A percentile compares a stretch with the other conserved stretches of the same genome.
Conservation (phyloP, 2,888 invertebrate genomes). For the Tenthredo scrophulariae region DNA sequence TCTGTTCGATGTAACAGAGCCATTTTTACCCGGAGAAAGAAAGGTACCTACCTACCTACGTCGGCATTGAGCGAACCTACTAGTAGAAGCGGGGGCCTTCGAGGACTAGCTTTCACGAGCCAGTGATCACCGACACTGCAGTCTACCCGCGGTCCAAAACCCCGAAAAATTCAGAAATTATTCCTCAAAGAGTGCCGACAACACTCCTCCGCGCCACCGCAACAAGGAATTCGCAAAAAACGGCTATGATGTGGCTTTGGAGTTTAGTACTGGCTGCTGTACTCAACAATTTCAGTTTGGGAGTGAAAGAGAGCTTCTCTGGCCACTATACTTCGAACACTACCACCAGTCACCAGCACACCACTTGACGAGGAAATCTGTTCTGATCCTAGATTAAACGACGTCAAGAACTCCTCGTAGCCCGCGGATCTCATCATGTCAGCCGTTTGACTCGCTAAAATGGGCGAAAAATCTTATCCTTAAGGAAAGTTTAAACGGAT, state of each 20-base stretch:
- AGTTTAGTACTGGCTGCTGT: constrained; percentile 4
- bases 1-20: constrained; percentile 53
- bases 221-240: constrained; percentile 69
- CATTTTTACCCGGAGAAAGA: constrained; percentile 47
- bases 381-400: constrained; percentile 50
- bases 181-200: constrained; percentile 48
- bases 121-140: constrained; percentile 66
- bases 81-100: constrained; percentile 62
- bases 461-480: neutral
- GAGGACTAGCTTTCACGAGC: constrained; percentile 78
- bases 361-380: constrained; percentile 47
- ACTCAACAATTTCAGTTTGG: constrained; percentile 9
- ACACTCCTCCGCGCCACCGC: constrained; percentile 58
- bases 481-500: neutral
- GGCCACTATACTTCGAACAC: neutral
- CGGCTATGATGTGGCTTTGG: neutral
- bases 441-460: constrained; percentile 23
- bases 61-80: constrained; percentile 1
- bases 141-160: neutral
- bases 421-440: constrained; percentile 6
- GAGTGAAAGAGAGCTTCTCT: constrained; percentile 34
- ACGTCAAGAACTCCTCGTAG: constrained; percentile 12
- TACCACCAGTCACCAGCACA: neutral
- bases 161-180: constrained; percentile 46
- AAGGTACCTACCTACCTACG: neutral